Base-by-base conservation (phyloP, 2,797 vertebrate genomes). In the Parotocinclus haroldoi region DNA sequence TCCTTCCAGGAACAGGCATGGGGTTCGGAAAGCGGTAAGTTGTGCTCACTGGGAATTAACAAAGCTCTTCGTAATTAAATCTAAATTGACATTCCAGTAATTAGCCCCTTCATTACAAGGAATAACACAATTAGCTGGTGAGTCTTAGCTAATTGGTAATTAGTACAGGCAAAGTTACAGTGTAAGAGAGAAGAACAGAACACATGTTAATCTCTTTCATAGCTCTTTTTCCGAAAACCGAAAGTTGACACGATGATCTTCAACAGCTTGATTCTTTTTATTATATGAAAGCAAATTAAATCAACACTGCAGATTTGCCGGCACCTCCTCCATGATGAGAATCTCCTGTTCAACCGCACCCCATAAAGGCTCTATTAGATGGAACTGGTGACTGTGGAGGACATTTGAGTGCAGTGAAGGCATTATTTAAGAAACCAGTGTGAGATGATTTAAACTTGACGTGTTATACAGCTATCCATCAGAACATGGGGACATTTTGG, bases 21-120 rank as follows among this genome's bases (percentile, higher is more conserved):
- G 58, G 71, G 77, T n/a, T 60, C 66, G 72, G 68, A 78, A 86
- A 83, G 80, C 82, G 79, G 81, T 84, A 87, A 89, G 85, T 86
- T 91, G 86, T 87, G 86, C 89, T 90, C 89, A 79, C 87, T 85
- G 74, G 89, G 92, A 91, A 93, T 93, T 91, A 91, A 91, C 89
- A 92, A 91, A 93, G 92, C 84, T 84, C 91, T 91, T 92, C 92
- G 94, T 96, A 96, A 98, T 98, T 95, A 96, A 96, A 94, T 96
- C 93, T 94, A 94, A 95, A 96, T 92, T 97, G 95, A 96, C 94
- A 95, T 90, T 69, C 90, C 91, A 88, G 93, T 97, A 97, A 98
- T 98, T 96, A 97, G 93, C 93, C 94, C 92, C 93, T 97, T 99
- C 96, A 99, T 98, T 99, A 98, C 94, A 93, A 80, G 86, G 92